These are phyloP conservation scores for Spatulosminthurus flaviceps DNA, from an alignment of 2,888 invertebrate genomes.

Conservation along the genomic window DNA sequence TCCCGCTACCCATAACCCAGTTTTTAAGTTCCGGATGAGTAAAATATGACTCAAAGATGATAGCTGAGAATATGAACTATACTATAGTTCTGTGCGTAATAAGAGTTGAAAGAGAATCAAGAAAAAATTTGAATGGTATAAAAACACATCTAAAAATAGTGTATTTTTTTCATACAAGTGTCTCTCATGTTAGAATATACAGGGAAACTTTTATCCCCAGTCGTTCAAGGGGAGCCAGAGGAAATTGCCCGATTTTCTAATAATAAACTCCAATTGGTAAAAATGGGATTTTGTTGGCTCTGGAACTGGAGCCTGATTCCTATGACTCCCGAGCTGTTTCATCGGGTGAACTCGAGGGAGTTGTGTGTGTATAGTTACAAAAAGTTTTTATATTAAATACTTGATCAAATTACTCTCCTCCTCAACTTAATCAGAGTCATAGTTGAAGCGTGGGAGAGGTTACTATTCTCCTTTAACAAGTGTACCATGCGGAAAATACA, in stretches of 20 bases:
- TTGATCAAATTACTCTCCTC: background rate
- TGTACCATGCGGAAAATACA: background rate
- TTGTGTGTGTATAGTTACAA: background rate
- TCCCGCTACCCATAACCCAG: background rate
- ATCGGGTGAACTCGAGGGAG: background rate
- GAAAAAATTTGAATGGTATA: conserved; percentile 4
- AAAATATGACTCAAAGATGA: conserved; percentile 5
- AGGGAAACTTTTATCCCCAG: conserved; percentile 3
- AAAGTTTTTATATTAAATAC: background rate
- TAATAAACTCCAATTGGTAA: conserved; percentile 19
- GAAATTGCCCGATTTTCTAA: conserved; percentile 27
- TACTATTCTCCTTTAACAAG: background rate
- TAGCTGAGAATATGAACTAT: background rate
- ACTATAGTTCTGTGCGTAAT: background rate
- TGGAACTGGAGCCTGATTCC: conserved; percentile 16
- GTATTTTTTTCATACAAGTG: background rate
- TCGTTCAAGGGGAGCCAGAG: conserved; percentile 15
- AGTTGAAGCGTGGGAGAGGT: conserved; percentile 1
- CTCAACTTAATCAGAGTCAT: background rate
- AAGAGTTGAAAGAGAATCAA: background rate
- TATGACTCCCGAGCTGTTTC: background rate
- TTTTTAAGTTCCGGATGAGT: background rate
- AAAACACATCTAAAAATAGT: conserved; percentile 24
- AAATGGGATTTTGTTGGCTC: conserved; percentile 27
- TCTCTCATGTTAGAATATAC: conserved; percentile 7